A percentile compares a stretch with the other conserved stretches of the same genome.
These are phyloP conservation scores for Ammodramus savannarum DNA, from an alignment of 2,113 vertebrate species.

Conservation along the genomic window DNA sequence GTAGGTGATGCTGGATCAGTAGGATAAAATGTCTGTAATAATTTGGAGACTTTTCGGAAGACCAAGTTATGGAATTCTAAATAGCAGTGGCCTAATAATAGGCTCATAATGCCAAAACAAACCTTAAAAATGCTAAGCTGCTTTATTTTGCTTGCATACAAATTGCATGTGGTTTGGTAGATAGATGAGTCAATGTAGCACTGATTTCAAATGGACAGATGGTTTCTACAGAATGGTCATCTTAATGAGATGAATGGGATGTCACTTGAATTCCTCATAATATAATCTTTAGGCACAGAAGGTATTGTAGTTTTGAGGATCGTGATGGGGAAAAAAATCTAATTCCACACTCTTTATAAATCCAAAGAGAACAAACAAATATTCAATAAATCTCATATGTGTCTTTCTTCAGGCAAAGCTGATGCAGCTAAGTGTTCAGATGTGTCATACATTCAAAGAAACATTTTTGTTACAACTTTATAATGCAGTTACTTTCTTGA, in stretches of 20 bases:
- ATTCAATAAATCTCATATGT: not conserved
- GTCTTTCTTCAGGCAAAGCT: not conserved
- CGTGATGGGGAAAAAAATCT: not conserved
- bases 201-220: slow-evolving; percentile 44
- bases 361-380: not conserved
- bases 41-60: not conserved
- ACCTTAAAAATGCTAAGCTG: slow-evolving; percentile 52
- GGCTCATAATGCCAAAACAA: slow-evolving; percentile 52
- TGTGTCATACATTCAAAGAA: not conserved
- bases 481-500: not conserved
- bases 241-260: slow-evolving; percentile 53
- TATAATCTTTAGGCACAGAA: not conserved
- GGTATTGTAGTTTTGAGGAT: not conserved
- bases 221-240: slow-evolving; percentile 53
- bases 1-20: not conserved
- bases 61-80: slow-evolving; percentile 68
- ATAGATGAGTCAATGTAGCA: slow-evolving; percentile 32
- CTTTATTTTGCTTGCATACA: slow-evolving; percentile 69
- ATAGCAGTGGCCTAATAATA: slow-evolving; percentile 66
- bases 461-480: not conserved
- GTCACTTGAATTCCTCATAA: slow-evolving; percentile 7
- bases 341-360: not conserved
- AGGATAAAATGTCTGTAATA: not conserved
- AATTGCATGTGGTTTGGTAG: slow-evolving; percentile 41
- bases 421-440: not conserved